phyloP scores from a whole-genome alignment of 2,113 vertebrate genomes.

The Hepsetus odoe region DNA sequence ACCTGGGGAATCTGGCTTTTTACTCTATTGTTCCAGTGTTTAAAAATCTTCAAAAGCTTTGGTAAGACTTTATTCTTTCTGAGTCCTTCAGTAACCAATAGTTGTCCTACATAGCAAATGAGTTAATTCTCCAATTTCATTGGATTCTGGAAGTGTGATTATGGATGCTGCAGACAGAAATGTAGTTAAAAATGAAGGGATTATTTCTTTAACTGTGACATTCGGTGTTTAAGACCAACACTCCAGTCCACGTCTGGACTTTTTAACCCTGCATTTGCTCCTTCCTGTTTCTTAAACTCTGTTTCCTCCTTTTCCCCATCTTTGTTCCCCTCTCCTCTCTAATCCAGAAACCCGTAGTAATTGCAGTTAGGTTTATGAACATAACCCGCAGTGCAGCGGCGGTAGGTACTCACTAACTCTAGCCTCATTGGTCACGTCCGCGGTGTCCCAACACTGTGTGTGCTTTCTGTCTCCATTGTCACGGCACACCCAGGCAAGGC shows the following conservation, averaged over 20 bases:
- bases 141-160: no score
- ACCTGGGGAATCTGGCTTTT: background rate
- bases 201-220: background rate
- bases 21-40: no score
- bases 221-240: background rate
- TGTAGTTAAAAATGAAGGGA: background rate
- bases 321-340: conserved; percentile 83
- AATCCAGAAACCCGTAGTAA: conserved; percentile 95
- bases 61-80: no score
- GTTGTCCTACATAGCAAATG: no score
- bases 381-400: conserved; percentile 86
- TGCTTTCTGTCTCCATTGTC: conserved; percentile 36
- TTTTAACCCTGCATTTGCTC: conserved; percentile 16
- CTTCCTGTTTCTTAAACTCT: conserved; percentile 42
- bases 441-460: conserved; percentile 45
- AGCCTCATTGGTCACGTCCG: conserved; percentile 47
- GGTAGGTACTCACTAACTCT: conserved; percentile 84
- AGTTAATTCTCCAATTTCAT: no score
- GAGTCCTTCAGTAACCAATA: no score
- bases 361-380: conserved; percentile 97
- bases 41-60: no score
- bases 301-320: conserved; percentile 67
- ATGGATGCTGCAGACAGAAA: no score
- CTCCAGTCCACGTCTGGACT: background rate
- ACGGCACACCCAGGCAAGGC: conserved; percentile 19